These are phyloP conservation scores for Phortica variegata DNA, from an alignment of 1,140 invertebrate species.

Conservation along the genomic window DNA sequence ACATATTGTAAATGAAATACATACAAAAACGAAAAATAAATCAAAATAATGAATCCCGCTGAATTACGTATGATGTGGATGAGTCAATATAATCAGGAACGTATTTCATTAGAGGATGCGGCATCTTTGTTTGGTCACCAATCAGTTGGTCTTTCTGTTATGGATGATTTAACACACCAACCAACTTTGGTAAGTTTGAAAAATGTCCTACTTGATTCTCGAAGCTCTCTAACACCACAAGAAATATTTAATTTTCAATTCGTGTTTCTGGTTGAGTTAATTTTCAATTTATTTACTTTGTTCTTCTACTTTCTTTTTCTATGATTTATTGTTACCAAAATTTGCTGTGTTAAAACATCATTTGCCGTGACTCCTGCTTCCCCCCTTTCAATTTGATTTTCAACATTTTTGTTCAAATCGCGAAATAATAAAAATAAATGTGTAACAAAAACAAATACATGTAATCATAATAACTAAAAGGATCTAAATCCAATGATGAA, in stretches of 20 bases:
- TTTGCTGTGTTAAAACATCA: background rate
- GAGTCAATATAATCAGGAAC: constrained; percentile 59
- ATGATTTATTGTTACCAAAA: constrained; percentile 32
- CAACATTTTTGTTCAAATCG: too few relatives aligned
- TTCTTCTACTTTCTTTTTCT: constrained; percentile 54
- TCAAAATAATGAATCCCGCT: constrained; percentile 55
- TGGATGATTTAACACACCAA: constrained; percentile 52
- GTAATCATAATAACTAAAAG: constrained; percentile 22
- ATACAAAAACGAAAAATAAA: constrained; percentile 1
- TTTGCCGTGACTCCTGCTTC: background rate
- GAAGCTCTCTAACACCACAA: background rate
- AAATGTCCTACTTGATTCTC: background rate
- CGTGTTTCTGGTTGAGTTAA: constrained; percentile 34
- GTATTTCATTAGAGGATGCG: constrained; percentile 48
- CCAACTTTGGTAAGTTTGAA: constrained; percentile 43
- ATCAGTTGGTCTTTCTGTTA: constrained; percentile 48
- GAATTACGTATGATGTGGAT: constrained; percentile 74
- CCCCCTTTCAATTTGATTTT: background rate
- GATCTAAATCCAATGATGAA: constrained; percentile 57
- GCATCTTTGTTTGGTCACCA: constrained; percentile 39
- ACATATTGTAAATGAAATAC: too few relatives aligned
- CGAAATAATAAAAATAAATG: too few relatives aligned
- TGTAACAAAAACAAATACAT: too few relatives aligned
- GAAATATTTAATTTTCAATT: constrained; percentile 3
- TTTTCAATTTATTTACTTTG: constrained; percentile 52